These are phyloP conservation scores for Gonocerus acuteangulatus DNA, from an alignment of 2,888 invertebrate genomes.

Conservation along the genomic window DNA sequence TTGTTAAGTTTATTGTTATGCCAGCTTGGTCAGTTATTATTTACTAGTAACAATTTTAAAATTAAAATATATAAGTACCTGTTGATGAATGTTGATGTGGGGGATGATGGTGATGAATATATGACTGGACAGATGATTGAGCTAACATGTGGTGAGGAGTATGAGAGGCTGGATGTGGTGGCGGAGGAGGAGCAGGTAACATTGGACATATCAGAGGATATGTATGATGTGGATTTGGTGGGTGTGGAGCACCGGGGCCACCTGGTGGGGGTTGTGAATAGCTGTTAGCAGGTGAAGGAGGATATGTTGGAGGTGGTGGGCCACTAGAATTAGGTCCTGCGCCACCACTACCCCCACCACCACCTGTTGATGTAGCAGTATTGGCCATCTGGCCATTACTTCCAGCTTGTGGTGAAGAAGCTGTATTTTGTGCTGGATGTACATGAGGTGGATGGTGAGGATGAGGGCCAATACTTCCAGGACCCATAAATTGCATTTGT, in stretches of 20 bases:
- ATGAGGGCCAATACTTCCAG: conserved; percentile 38
- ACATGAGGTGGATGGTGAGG: conserved; percentile 35
- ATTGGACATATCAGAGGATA: conserved; percentile 56
- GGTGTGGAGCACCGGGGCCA: conserved; percentile 46
- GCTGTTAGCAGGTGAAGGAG: conserved; percentile 44
- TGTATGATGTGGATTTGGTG: conserved; percentile 35
- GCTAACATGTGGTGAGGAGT: conserved; percentile 45
- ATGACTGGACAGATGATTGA: conserved; percentile 31
- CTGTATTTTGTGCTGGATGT: conserved; percentile 34
- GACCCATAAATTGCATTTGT: conserved; percentile 50
- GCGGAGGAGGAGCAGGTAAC: conserved; percentile 42
- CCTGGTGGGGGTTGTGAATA: conserved; percentile 48
- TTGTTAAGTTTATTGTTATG: too few relatives aligned
- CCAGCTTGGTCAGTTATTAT: too few relatives aligned
- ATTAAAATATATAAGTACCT: conserved; percentile 6
- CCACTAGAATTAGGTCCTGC: not conserved
- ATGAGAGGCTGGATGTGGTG: conserved; percentile 44
- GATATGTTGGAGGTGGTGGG: conserved; percentile 19
- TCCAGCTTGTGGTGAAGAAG: conserved; percentile 41
- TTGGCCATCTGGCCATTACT: conserved; percentile 42
- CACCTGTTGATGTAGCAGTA: conserved; percentile 39
- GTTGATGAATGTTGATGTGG: conserved; percentile 28
- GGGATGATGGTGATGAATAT: conserved; percentile 35
- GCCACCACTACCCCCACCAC: conserved; percentile 18
- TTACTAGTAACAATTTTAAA: not conserved